Evolutionary conservation across 2,113 vertebrate genomes (phyloP), one percentile per base, ranked within the genome.

Genomic region (Misgurnus mizolepis): DNA sequence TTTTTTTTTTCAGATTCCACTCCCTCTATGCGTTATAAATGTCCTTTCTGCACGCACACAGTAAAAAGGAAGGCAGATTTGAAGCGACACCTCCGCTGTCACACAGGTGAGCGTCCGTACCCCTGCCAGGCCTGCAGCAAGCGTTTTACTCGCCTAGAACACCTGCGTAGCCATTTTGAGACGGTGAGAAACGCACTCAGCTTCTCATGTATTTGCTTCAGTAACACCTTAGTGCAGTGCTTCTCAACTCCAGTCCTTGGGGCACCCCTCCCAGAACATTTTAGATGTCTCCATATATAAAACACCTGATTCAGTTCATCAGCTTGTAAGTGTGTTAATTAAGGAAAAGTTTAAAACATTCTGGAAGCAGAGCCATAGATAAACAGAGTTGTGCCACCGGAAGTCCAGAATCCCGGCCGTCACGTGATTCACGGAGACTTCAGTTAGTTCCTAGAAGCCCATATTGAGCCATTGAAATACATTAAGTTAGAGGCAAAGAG

Each of bases 31-130:
- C 94, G 95, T 73, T 99, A 98, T 91, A 99, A 98, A 91, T 99
- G 98, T 74, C 97, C 97, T 0, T 99, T 98, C 87, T 99, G 98
- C 86, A 96, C 96, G 1, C 98, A 99, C 0, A 97, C 98, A 76
- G 98, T 99, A 77, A 99, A 99, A 85, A 93, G 98, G 82, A 99
- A 99, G 88, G 96, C 98, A 0, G 98, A 99, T 89, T 93, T 99
- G 7, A 99, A 99, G 89, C 94, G 98, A 9, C 98, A 99, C 89
- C 92, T 99, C 15, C 96, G 98, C 50, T 99, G 96, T 67, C 98
- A 99, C 40, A 99, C 98, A 0, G 98, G 98, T 10, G 98, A 99
- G 88, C 90, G 97, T 74, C 97, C 97, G 0, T 99, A 98, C 84
- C 97, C 96, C 0, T 99, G 97, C 4, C 96, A 98, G 87, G 96